Percentiles rank a stretch among this genome's conserved stretches.
These are phyloP conservation scores for Calidris pygmaea DNA, from an alignment of 2,113 vertebrate species.

Conservation along the genomic window DNA sequence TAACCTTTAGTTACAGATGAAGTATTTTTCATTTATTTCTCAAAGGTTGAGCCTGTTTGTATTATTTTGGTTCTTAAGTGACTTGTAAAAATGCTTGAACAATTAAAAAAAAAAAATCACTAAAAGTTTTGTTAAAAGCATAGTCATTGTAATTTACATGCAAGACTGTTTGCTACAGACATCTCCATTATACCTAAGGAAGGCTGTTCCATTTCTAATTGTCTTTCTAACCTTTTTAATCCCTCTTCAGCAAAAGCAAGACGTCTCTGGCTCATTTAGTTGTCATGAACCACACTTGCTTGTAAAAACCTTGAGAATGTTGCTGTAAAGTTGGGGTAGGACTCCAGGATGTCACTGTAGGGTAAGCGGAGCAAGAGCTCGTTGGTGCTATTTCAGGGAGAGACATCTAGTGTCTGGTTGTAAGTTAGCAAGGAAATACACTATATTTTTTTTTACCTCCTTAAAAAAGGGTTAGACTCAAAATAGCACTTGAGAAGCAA, in stretches of 20 bases:
- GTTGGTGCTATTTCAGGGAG: background rate
- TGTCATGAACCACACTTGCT: background rate
- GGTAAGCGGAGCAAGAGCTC: background rate
- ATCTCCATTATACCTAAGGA: background rate
- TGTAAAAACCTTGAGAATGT: background rate
- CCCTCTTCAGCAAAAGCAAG: background rate
- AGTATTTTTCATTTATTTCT: background rate
- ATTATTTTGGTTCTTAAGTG: background rate
- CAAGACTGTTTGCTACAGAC: background rate
- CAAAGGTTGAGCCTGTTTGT: background rate
- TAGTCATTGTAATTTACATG: background rate
- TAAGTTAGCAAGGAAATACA: background rate
- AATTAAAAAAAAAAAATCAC: background rate
- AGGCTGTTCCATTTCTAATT: background rate
- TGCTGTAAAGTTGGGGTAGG: fast-evolving
- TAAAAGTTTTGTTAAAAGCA: background rate
- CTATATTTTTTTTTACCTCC: background rate
- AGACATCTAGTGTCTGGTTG: background rate
- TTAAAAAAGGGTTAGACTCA: background rate
- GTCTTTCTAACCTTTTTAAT: background rate
- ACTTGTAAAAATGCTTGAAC: background rate
- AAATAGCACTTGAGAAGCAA: background rate
- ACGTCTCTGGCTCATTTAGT: background rate
- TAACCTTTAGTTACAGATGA: background rate
- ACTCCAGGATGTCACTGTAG: background rate